Conservation (phyloP, 1,140 invertebrate species). For the Calephelis nemesis region DNA sequence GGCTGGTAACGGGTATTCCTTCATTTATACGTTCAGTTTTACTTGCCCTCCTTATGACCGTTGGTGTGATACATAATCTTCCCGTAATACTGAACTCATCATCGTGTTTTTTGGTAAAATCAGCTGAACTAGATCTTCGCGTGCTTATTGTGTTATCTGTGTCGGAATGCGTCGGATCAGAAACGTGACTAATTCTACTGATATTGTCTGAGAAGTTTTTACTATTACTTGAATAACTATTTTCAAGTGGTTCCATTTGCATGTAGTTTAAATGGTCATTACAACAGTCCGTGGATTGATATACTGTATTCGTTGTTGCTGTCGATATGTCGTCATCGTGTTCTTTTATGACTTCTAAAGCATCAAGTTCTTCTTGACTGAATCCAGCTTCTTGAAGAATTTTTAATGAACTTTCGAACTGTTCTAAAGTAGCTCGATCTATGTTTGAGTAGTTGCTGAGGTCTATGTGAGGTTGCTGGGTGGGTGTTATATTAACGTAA, state of each 20-base stretch:
- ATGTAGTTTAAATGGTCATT: conserved; percentile 67
- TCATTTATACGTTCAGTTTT: conserved; percentile 64
- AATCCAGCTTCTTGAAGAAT: conserved; percentile 81
- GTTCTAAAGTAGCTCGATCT: conserved; percentile 84
- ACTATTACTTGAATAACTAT: conserved; percentile 58
- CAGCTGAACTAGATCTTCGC: conserved; percentile 70
- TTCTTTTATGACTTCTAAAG: conserved; percentile 73
- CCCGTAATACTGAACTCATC: conserved; percentile 57
- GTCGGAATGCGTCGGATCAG: conserved; percentile 68
- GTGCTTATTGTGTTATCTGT: conserved; percentile 62
- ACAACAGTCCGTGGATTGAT: conserved; percentile 58
- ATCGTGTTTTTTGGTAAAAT: conserved; percentile 71
- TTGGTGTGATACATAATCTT: conserved; percentile 63
- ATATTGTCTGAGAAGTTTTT: conserved; percentile 68
- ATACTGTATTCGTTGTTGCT: conserved; percentile 60
- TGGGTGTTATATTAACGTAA: conserved; percentile 82
- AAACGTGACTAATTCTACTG: conserved; percentile 66
- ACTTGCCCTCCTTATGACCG: conserved; percentile 55
- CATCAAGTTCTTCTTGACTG: conserved; percentile 78
- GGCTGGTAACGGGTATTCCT: conserved; percentile 39
- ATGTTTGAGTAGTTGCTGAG: conserved; percentile 85
- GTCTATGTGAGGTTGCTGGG: conserved; percentile 51
- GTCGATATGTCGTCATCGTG: conserved; percentile 69
- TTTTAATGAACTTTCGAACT: conserved; percentile 87
- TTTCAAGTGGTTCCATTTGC: conserved; percentile 64